Evolutionary conservation across 2,888 invertebrate species (phyloP).

Genomic region (Dichetophora obliterata): DNA sequence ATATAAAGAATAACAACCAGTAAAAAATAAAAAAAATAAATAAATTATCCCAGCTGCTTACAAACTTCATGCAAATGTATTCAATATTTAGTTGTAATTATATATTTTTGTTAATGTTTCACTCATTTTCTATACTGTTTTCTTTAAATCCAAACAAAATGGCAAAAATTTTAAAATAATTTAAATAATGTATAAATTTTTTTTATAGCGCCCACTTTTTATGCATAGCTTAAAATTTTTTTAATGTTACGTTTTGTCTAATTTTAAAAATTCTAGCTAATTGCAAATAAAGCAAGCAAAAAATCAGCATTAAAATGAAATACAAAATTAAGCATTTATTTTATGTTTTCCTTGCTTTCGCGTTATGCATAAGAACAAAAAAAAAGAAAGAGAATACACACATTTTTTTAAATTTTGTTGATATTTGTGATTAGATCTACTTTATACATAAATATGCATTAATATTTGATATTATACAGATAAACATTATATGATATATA

Average conservation of each 20-base stretch:
- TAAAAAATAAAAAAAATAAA: neutral
- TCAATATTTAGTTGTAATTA: conserved; percentile 63
- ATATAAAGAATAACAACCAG: neutral
- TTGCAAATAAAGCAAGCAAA: neutral
- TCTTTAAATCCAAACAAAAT: neutral
- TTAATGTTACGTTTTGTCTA: conserved; percentile 27
- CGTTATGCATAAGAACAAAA: neutral
- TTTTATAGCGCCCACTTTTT: conserved; percentile 1
- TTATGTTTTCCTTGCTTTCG: neutral
- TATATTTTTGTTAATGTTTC: conserved; percentile 64
- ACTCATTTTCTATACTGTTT: conserved; percentile 30
- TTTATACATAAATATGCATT: neutral
- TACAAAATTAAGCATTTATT: neutral
- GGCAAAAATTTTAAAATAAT: neutral
- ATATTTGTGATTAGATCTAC: neutral
- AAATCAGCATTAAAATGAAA: neutral
- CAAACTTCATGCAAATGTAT: neutral
- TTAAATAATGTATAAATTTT: conserved; percentile 19
- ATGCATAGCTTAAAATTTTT: conserved; percentile 24
- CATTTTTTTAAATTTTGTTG: neutral
- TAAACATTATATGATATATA: conserved; percentile 16
- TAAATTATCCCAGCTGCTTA: too few relatives aligned
- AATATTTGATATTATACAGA: neutral
- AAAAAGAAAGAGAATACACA: neutral
- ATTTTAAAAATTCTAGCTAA: conserved; percentile 29